Evolutionary conservation across 2,113 vertebrate species (phyloP).

Genomic region (Prunella fulvescens): DNA sequence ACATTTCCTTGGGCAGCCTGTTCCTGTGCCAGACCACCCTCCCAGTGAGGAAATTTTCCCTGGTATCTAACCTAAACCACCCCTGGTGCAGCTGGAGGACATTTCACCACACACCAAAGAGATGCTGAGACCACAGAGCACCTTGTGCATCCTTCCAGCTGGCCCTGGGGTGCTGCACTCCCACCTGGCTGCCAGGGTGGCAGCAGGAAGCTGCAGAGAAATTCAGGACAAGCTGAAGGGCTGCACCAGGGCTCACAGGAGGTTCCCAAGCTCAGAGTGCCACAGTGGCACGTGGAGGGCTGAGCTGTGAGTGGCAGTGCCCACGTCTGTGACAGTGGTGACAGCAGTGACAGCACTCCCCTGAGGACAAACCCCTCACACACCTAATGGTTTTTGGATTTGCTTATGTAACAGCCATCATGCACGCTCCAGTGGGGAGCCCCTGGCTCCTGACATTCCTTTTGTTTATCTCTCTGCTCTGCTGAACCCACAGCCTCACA

Average conservation of each 20-base stretch:
- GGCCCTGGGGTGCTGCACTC: not conserved
- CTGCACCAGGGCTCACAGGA: not conserved
- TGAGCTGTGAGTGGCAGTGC: not conserved
- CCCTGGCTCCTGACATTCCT: not conserved
- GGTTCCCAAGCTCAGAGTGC: not conserved
- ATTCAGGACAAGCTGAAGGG: not conserved
- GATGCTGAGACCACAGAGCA: not conserved
- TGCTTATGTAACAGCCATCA: constrained; percentile 26
- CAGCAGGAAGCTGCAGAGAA: not conserved
- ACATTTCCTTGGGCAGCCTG: not conserved
- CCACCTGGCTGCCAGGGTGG: not conserved
- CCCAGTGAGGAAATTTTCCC: not conserved
- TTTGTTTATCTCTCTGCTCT: not conserved
- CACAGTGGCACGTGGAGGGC: fast-evolving
- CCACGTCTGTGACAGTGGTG: not conserved
- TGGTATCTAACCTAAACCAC: not conserved
- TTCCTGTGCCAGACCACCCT: not conserved
- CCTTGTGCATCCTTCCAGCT: not conserved
- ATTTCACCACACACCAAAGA: not conserved
- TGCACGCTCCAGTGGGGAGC: not conserved
- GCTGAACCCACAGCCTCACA: not conserved
- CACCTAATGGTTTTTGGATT: not conserved
- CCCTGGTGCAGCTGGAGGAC: not conserved
- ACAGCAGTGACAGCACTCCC: not conserved
- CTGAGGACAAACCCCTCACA: not conserved